These are phyloP conservation scores for Mimachlamys varia DNA, from an alignment of 2,888 invertebrate genomes.

Conservation along the genomic window DNA sequence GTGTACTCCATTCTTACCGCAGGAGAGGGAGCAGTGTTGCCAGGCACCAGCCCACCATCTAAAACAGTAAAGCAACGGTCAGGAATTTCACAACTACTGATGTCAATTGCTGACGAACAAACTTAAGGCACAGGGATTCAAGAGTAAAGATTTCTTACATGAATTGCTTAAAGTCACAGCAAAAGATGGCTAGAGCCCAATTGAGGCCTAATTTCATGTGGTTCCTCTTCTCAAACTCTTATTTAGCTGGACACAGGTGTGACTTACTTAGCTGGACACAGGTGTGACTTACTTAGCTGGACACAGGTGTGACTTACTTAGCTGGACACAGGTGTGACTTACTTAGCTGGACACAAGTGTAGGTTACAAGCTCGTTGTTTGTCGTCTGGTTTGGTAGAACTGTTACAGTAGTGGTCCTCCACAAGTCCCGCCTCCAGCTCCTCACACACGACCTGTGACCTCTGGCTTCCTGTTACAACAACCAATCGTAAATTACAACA, in stretches of 20 bases:
- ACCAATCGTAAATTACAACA: neutral
- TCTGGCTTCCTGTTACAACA: conserved; percentile 75
- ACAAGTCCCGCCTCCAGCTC: conserved; percentile 85
- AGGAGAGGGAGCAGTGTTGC: conserved; percentile 91
- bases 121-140: too few species aligned
- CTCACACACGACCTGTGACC: conserved; percentile 83
- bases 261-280: conserved; percentile 85
- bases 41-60: conserved; percentile 94
- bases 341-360: conserved; percentile 86
- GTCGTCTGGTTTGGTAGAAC: conserved; percentile 81
- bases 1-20: conserved; percentile 82
- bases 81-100: too few species aligned
- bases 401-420: conserved; percentile 83
- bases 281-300: conserved; percentile 85
- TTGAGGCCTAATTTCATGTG: too few species aligned
- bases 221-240: neutral
- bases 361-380: conserved; percentile 87
- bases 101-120: too few species aligned
- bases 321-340: conserved; percentile 41
- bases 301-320: conserved; percentile 83
- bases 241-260: neutral
- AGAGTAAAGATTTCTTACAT: too few species aligned
- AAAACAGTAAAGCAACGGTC: neutral
- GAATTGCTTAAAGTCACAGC: too few species aligned
- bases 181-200: too few species aligned